Evolutionary conservation across 2,888 invertebrate species (phyloP).

Genomic region (Smittia sp.): DNA sequence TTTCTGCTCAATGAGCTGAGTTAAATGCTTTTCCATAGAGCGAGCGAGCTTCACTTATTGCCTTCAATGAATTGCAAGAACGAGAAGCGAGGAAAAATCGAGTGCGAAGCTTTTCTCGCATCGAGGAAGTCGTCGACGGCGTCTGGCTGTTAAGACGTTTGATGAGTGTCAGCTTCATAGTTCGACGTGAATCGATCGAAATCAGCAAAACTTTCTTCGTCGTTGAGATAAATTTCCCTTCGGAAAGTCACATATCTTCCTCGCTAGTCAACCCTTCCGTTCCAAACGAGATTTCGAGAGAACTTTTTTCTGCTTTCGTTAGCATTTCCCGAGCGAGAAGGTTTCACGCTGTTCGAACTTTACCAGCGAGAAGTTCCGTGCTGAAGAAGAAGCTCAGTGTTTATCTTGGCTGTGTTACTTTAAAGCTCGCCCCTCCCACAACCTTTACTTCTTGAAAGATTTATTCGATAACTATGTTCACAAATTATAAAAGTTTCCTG

Average conservation of each 20-base stretch:
- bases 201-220: too few species aligned
- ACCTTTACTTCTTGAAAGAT: not conserved
- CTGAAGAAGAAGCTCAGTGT: not conserved
- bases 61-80: constrained; percentile 25
- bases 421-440: not conserved
- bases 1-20: constrained; percentile 35
- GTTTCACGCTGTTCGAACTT: not conserved
- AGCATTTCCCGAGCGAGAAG: not conserved
- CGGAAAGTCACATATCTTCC: too few species aligned
- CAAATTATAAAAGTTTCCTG: constrained; percentile 15
- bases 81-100: not conserved
- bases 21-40: constrained; percentile 31
- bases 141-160: not conserved
- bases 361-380: too few species aligned
- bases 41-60: constrained; percentile 23
- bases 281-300: constrained; percentile 23
- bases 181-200: too few species aligned
- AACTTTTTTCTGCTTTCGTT: not conserved
- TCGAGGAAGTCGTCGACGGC: not conserved
- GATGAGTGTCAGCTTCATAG: too few species aligned
- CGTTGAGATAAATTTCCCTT: too few species aligned
- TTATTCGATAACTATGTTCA: constrained; percentile 10
- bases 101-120: not conserved
- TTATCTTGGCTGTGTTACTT: not conserved
- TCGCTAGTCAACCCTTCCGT: constrained; percentile 5